Percentiles rank a stretch among this genome's conserved stretches.
These are phyloP conservation scores for Thunnus maccoyii DNA, from an alignment of 2,113 vertebrate species.

Conservation along the genomic window DNA sequence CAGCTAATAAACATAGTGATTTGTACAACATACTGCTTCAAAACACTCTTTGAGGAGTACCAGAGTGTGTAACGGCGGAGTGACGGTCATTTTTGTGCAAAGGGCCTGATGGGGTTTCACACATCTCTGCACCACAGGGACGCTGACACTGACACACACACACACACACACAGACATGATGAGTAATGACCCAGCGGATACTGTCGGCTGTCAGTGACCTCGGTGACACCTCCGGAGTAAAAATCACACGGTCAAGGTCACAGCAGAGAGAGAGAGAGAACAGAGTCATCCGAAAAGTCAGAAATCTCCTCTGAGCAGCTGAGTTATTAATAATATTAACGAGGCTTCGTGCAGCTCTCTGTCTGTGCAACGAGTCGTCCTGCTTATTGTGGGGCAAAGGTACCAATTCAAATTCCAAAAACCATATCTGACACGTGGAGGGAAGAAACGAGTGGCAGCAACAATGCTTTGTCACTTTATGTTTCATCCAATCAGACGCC, in stretches of 20 bases:
- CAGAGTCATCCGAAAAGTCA: neutral
- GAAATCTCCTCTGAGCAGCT: neutral
- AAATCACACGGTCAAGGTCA: constrained; percentile 39
- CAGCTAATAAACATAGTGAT: neutral
- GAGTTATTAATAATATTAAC: neutral
- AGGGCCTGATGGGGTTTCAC: neutral
- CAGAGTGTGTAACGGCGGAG: neutral
- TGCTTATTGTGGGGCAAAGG: neutral
- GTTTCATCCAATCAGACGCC: constrained; percentile 74
- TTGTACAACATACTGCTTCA: neutral
- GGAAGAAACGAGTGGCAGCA: constrained; percentile 47
- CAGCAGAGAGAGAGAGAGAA: neutral
- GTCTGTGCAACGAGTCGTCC: neutral
- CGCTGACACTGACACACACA: neutral
- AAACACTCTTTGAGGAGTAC: neutral
- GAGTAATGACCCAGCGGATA: constrained; percentile 31
- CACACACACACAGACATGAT: neutral
- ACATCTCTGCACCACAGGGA: constrained; percentile 3
- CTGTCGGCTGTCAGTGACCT: constrained; percentile 8
- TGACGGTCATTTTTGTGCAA: neutral
- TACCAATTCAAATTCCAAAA: constrained; percentile 33
- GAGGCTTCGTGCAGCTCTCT: neutral
- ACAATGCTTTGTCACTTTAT: constrained; percentile 54
- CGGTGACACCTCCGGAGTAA: neutral
- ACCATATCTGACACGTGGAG: constrained; percentile 34